Percentiles rank a stretch among this genome's conserved stretches.
phyloP scores from a whole-genome alignment of 2,888 invertebrate genomes.

The Archips xylosteana region DNA sequence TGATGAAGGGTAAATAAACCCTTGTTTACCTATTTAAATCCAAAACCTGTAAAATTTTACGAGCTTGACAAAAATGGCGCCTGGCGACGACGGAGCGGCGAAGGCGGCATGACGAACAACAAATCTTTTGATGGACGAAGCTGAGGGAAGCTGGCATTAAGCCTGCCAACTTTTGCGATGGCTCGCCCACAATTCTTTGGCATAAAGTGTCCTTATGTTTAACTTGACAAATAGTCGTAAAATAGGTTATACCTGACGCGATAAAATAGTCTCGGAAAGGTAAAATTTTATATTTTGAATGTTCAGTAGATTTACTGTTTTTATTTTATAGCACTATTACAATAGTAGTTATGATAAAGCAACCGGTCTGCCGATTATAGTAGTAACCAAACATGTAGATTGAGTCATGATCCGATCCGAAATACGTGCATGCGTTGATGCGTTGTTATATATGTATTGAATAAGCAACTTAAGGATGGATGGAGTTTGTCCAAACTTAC shows the following conservation, averaged over 20 bases:
- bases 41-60: slow-evolving; percentile 10
- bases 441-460: not conserved
- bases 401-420: not conserved
- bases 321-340: slow-evolving; percentile 11
- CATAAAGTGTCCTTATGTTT: slow-evolving; percentile 2
- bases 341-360: slow-evolving; percentile 1
- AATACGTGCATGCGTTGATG: not conserved
- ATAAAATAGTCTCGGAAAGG: slow-evolving; percentile 9
- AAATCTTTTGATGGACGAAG: slow-evolving; percentile 67
- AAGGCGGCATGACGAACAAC: slow-evolving; percentile 70
- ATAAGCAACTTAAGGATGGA: no score
- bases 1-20: slow-evolving; percentile 60
- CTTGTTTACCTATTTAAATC: slow-evolving; percentile 4
- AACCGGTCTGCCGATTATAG: not conserved
- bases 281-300: not conserved
- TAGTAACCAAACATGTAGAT: not conserved
- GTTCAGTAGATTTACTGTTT: not conserved
- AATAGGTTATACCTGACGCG: not conserved
- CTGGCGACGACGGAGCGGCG: slow-evolving; percentile 47
- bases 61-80: slow-evolving; percentile 7
- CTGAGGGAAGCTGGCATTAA: slow-evolving; percentile 70
- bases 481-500: no score
- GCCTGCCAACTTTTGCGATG: slow-evolving; percentile 77
- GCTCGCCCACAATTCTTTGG: slow-evolving; percentile 68
- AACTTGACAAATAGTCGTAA: slow-evolving; percentile 3